These are phyloP conservation scores for Porites evermanni DNA, from an alignment of 92 coral and sea anemone genomes.

Conservation along the genomic window DNA sequence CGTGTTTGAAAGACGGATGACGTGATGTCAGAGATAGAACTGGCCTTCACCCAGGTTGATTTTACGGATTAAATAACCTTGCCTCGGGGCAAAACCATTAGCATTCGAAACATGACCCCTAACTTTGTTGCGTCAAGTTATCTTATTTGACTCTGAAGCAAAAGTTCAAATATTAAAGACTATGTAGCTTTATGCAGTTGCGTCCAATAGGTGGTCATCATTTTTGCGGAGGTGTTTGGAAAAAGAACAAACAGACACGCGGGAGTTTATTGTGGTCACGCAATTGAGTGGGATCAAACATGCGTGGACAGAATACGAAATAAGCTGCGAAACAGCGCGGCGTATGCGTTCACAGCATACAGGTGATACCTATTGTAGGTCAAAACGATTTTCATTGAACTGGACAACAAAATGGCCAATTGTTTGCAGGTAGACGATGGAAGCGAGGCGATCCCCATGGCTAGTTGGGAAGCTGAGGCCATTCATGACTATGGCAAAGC, in stretches of 20 bases:
- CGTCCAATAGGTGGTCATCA: neutral
- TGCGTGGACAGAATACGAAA: neutral
- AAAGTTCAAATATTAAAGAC: too few species aligned
- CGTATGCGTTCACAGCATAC: too few species aligned
- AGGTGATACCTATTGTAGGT: neutral
- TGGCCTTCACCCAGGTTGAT: too few species aligned
- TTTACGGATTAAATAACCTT: too few species aligned
- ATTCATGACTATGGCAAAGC: constrained; percentile 66
- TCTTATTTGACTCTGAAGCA: too few species aligned
- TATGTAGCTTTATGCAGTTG: too few species aligned
- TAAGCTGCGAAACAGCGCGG: neutral
- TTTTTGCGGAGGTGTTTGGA: neutral
- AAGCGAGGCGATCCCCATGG: constrained; percentile 47
- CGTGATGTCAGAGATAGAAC: too few species aligned
- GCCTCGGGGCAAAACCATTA: too few species aligned
- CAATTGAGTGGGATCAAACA: neutral
- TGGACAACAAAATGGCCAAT: constrained; percentile 30
- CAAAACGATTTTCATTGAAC: neutral
- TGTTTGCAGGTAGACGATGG: constrained; percentile 16
- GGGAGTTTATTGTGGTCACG: constrained; percentile 4
- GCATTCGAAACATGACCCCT: too few species aligned
- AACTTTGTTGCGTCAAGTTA: too few species aligned
- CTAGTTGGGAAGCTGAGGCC: constrained; percentile 75
- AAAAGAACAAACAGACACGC: neutral
- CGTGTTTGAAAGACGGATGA: too few species aligned